A percentile compares a stretch with the other conserved stretches of the same genome.
Conservation (phyloP, 2,888 invertebrate genomes). For the Hirtodrosophila alboralis region DNA sequence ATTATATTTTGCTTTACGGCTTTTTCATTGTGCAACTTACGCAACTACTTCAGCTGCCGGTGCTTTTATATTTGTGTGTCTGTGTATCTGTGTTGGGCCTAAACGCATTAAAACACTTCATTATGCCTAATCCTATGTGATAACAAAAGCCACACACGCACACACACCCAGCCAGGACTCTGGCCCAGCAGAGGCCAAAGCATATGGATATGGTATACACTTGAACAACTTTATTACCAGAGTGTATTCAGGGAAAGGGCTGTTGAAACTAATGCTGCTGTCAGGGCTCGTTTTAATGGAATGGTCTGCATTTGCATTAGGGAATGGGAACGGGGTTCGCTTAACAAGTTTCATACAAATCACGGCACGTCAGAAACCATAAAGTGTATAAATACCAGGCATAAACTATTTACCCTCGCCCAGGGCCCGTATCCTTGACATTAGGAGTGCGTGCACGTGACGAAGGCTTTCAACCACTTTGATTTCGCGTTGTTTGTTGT, state of each 20-base stretch:
- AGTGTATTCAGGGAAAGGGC: slow-evolving; percentile 34
- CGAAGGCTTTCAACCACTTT: slow-evolving; percentile 72
- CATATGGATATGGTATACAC: slow-evolving; percentile 73
- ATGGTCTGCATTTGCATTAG: slow-evolving; percentile 65
- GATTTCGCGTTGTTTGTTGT: slow-evolving; percentile 66
- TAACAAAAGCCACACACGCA: slow-evolving; percentile 75
- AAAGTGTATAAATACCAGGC: slow-evolving; percentile 77
- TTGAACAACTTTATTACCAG: slow-evolving; percentile 76
- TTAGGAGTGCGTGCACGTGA: slow-evolving; percentile 73
- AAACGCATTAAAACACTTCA: slow-evolving; percentile 80
- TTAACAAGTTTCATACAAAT: slow-evolving; percentile 70
- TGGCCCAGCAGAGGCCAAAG: slow-evolving; percentile 21
- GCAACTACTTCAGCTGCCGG: slow-evolving; percentile 30
- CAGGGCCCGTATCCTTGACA: slow-evolving; percentile 64
- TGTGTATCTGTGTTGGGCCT: slow-evolving; percentile 53
- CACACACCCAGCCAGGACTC: slow-evolving; percentile 15
- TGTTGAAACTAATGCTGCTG: slow-evolving; percentile 48
- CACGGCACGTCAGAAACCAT: slow-evolving; percentile 81
- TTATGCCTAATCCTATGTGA: slow-evolving; percentile 79
- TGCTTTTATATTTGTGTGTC: slow-evolving; percentile 11
- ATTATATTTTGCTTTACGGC: slow-evolving; percentile 52
- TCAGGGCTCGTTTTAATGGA: slow-evolving; percentile 69
- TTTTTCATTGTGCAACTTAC: slow-evolving; percentile 54
- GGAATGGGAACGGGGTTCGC: slow-evolving; percentile 26
- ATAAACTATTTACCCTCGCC: slow-evolving; percentile 63